Evolutionary conservation across 2,888 invertebrate species (phyloP).

Genomic region (Agrilus cyanescens): DNA sequence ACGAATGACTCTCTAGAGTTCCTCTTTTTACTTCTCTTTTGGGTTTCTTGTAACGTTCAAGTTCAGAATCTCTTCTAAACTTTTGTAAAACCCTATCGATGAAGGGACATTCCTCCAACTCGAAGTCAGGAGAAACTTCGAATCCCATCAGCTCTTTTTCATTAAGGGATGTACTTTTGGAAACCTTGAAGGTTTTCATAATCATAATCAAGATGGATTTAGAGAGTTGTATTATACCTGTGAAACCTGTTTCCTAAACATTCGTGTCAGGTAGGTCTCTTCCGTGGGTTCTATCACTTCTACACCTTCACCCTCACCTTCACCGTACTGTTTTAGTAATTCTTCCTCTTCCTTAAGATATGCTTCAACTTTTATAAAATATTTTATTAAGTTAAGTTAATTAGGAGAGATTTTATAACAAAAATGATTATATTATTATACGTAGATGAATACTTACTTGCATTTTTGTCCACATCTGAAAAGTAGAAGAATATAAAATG

Average conservation of each 20-base stretch:
- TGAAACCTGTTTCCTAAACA: constrained; percentile 26
- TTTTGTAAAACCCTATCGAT: constrained; percentile 27
- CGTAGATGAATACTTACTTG: too few relatives aligned
- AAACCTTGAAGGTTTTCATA: constrained; percentile 18
- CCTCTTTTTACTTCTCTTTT: constrained; percentile 27
- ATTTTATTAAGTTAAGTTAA: too few relatives aligned
- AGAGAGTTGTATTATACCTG: too few relatives aligned
- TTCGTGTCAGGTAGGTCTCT: constrained; percentile 22
- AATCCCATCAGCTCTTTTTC: constrained; percentile 20
- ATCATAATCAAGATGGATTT: neutral
- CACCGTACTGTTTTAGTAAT: constrained; percentile 7
- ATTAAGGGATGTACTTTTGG: constrained; percentile 26
- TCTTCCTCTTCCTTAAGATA: too few relatives aligned
- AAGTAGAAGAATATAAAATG: too few relatives aligned
- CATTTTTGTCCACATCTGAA: too few relatives aligned
- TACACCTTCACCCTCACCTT: constrained; percentile 15
- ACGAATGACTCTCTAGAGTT: constrained; percentile 33
- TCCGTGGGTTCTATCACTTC: constrained; percentile 13
- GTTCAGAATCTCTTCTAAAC: constrained; percentile 30
- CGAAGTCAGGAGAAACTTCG: constrained; percentile 15
- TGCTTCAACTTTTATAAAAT: too few relatives aligned
- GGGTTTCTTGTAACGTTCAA: constrained; percentile 19
- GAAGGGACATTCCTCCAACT: constrained; percentile 17
- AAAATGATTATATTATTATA: too few relatives aligned
- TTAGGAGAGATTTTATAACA: too few relatives aligned